Conservation (phyloP, 2,113 vertebrate species). For the Sorex fumeus region DNA sequence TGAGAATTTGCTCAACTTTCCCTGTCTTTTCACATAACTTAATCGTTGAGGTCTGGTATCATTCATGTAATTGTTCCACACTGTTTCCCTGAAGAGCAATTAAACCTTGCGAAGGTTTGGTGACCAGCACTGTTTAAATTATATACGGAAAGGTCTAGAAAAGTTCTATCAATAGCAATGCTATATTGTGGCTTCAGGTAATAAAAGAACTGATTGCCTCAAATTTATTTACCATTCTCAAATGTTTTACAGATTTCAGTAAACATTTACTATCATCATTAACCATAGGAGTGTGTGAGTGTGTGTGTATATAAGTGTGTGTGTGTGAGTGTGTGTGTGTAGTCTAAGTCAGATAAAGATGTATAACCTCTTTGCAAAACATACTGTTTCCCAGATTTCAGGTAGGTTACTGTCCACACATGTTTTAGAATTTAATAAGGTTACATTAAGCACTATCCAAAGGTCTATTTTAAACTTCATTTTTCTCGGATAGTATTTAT, state of each 20-base stretch:
- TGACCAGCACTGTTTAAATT: constrained; percentile 82
- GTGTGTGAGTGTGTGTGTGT: neutral
- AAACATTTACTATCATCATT: neutral
- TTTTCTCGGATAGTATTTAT: neutral
- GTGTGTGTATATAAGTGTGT: neutral
- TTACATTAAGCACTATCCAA: neutral
- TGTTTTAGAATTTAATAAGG: constrained; percentile 15
- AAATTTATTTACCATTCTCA: constrained; percentile 46
- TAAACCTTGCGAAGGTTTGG: constrained; percentile 84
- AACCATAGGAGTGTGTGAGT: neutral
- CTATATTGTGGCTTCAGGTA: constrained; percentile 70
- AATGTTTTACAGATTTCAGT: neutral
- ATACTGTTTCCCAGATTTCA: neutral
- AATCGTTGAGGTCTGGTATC: constrained; percentile 82
- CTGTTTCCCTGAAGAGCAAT: constrained; percentile 85
- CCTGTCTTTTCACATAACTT: constrained; percentile 82
- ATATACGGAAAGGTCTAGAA: constrained; percentile 75
- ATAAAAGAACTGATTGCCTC: constrained; percentile 57
- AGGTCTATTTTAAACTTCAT: constrained; percentile 1
- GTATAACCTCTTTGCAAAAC: constrained; percentile 22
- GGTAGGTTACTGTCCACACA: neutral
- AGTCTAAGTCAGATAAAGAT: neutral
- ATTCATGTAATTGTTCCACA: constrained; percentile 86
- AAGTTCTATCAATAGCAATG: constrained; percentile 80
- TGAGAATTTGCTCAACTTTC: constrained; percentile 86